Evolutionary conservation across 2,113 vertebrate species (phyloP).

Genomic region (western clawed frog (Xenopus tropicalis)): DNA sequence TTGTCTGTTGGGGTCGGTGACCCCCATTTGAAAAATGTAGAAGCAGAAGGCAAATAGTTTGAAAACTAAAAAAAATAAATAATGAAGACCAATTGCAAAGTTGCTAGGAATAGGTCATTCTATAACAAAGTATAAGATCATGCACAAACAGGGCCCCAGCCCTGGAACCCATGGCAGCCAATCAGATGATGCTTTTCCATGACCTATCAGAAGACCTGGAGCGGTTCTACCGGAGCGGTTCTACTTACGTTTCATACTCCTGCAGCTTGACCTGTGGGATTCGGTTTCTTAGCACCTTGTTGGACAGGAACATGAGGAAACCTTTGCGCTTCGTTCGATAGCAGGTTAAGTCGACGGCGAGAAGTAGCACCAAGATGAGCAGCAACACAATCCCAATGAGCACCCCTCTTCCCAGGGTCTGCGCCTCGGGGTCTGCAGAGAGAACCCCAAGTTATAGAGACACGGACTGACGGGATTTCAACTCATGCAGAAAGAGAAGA

Average conservation of each 20-base stretch:
- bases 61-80: no score
- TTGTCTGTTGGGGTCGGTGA: no score
- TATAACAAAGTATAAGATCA: no score
- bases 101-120: no score
- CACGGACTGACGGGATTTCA: background rate
- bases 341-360: conserved; percentile 68
- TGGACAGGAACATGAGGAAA: conserved; percentile 65
- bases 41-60: no score
- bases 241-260: conserved; percentile 55
- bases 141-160: no score
- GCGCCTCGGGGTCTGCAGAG: conserved; percentile 26
- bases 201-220: background rate
- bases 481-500: no score
- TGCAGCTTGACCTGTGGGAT: conserved; percentile 57
- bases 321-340: conserved; percentile 70
- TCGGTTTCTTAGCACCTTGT: conserved; percentile 63
- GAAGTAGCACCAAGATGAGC: conserved; percentile 65
- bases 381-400: conserved; percentile 66
- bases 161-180: no score
- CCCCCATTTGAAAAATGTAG: no score
- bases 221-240: no score
- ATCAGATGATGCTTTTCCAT: background rate
- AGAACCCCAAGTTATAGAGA: background rate
- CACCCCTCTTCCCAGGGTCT: conserved; percentile 61
- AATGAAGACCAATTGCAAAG: no score